Percentiles rank a stretch among this genome's conserved stretches.
phyloP scores from a whole-genome alignment of 1,140 invertebrate genomes.

The Leucophenga varia region DNA sequence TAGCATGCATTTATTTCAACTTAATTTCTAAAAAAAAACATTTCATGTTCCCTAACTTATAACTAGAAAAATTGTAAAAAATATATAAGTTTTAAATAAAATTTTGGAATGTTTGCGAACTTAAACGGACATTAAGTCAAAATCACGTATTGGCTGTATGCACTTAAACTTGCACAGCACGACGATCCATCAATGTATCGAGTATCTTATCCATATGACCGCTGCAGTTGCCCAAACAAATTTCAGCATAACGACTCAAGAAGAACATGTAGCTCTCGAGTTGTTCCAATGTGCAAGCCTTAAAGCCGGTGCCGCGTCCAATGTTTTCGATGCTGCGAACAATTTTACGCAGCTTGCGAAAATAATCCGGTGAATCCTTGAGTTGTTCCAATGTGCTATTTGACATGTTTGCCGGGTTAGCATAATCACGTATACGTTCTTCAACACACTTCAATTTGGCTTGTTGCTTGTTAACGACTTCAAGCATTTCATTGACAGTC shows the following conservation, averaged over 20 bases:
- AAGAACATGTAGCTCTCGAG: constrained; percentile 48
- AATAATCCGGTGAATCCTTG: constrained; percentile 30
- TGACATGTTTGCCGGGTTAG: constrained; percentile 23
- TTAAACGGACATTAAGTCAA: too few relatives aligned
- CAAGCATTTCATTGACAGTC: constrained; percentile 39
- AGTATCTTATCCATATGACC: constrained; percentile 46
- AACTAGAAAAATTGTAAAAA: too few relatives aligned
- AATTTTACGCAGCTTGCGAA: constrained; percentile 28
- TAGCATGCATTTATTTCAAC: too few relatives aligned
- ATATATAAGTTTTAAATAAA: too few relatives aligned
- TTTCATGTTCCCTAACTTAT: too few relatives aligned
- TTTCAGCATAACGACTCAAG: constrained; percentile 40
- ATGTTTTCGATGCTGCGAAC: constrained; percentile 37
- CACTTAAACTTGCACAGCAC: constrained; percentile 27
- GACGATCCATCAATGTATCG: constrained; percentile 34
- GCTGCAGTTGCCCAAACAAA: constrained; percentile 41
- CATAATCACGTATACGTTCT: constrained; percentile 30
- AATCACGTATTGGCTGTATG: neutral
- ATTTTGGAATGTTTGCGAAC: too few relatives aligned
- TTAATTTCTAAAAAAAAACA: too few relatives aligned
- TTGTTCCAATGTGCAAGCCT: constrained; percentile 31
- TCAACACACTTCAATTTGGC: constrained; percentile 30
- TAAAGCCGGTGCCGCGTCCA: constrained; percentile 34
- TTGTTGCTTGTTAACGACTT: constrained; percentile 31
- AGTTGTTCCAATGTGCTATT: constrained; percentile 23